These are phyloP conservation scores for Sebastes oblongus DNA, from an alignment of 2,797 vertebrate genomes.

Conservation along the genomic window DNA sequence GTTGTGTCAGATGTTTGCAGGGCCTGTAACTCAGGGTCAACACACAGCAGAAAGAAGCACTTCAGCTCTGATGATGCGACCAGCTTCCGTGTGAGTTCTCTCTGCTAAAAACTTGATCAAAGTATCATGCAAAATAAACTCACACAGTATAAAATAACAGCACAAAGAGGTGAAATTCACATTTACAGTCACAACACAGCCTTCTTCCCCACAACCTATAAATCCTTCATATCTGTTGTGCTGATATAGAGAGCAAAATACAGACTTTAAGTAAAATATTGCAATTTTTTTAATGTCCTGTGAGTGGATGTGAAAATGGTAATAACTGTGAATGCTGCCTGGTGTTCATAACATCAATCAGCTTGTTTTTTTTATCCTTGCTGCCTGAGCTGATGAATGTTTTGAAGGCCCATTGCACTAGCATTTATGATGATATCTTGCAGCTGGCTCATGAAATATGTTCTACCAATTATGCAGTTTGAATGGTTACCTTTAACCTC, in stretches of 20 bases:
- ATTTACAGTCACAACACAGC: background rate
- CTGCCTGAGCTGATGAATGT: background rate
- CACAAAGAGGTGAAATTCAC: background rate
- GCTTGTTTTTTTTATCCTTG: background rate
- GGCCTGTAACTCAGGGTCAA: constrained; percentile 18
- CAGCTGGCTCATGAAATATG: background rate
- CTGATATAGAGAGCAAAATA: background rate
- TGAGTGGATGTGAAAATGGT: background rate
- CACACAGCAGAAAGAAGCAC: constrained; percentile 4
- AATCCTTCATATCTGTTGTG: background rate
- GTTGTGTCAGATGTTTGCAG: constrained; percentile 43
- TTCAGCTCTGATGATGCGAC: constrained; percentile 10
- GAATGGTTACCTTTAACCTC: background rate
- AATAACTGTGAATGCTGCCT: background rate
- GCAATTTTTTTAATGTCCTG: background rate
- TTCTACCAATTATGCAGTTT: background rate
- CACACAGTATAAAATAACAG: background rate
- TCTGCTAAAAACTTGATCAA: background rate
- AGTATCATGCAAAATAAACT: background rate
- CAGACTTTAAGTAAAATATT: background rate
- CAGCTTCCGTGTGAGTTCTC: background rate
- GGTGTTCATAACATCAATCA: background rate
- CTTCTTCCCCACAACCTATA: background rate
- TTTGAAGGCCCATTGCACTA: background rate
- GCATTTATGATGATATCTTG: background rate